phyloP scores from a whole-genome alignment of 2,113 vertebrate genomes.

The Petroica traversi region DNA sequence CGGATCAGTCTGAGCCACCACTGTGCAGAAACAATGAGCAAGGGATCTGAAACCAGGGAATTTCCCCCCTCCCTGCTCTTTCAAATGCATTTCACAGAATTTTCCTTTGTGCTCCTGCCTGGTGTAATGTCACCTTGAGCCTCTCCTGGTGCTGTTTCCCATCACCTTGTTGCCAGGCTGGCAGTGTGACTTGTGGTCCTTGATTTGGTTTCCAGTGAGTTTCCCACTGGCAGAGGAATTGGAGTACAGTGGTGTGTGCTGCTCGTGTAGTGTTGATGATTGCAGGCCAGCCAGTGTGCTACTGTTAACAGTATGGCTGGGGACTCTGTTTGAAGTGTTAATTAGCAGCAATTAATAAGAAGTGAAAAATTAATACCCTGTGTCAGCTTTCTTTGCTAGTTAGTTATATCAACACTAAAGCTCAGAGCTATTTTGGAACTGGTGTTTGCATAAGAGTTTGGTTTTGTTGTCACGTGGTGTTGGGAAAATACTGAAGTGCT shows the following conservation, averaged over 20 bases:
- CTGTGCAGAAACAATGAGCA: background rate
- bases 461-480: background rate
- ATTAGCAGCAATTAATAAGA: constrained; percentile 62
- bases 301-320: constrained; percentile 22
- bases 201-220: background rate
- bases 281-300: background rate
- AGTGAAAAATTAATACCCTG: constrained; percentile 45
- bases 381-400: constrained; percentile 31
- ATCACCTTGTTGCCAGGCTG: background rate
- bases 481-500: background rate
- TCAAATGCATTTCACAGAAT: background rate
- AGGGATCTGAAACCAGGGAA: background rate
- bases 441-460: background rate
- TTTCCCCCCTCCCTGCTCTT: background rate
- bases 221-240: background rate
- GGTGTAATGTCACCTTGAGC: background rate
- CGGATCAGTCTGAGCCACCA: background rate
- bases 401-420: constrained; percentile 10
- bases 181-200: background rate
- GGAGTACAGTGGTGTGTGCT: background rate
- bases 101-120: background rate
- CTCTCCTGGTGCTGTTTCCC: background rate
- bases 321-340: constrained; percentile 58
- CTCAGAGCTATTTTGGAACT: background rate
- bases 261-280: background rate